Percentiles rank a stretch among this genome's conserved stretches.
phyloP scores from a whole-genome alignment of 1,140 invertebrate genomes.

The Ganaspis sp. region DNA sequence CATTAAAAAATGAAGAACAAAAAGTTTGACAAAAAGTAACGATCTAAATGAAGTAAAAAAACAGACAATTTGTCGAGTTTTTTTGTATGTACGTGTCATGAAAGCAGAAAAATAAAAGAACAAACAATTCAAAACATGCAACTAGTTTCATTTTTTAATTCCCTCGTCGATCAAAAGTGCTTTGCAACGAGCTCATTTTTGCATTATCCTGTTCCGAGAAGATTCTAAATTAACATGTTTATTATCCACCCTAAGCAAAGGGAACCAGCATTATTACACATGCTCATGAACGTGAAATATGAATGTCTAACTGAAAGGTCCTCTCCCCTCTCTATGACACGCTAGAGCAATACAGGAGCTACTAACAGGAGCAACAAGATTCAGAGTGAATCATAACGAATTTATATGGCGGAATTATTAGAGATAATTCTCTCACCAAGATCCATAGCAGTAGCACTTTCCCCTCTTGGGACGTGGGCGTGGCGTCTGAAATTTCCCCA shows the following conservation, averaged over 20 bases:
- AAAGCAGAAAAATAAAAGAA: too few species aligned
- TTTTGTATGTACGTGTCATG: too few species aligned
- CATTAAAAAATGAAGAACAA: too few species aligned
- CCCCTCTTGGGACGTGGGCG: not conserved
- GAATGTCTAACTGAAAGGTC: not conserved
- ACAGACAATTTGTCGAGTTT: too few species aligned
- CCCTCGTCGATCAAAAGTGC: too few species aligned
- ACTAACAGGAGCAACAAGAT: constrained; percentile 5
- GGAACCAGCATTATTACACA: not conserved
- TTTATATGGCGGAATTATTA: constrained; percentile 53
- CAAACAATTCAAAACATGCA: too few species aligned
- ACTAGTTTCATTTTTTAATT: too few species aligned
- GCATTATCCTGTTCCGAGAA: not conserved
- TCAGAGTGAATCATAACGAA: constrained; percentile 44
- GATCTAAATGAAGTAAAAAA: too few species aligned
- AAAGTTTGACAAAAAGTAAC: too few species aligned
- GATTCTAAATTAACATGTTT: not conserved
- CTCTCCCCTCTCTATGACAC: too few species aligned
- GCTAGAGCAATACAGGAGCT: not conserved
- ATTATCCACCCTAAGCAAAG: not conserved
- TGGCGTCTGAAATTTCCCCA: not conserved
- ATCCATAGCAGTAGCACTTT: constrained; percentile 26
- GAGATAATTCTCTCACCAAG: constrained; percentile 47
- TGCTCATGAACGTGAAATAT: constrained; percentile 4
- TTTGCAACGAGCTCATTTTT: too few species aligned